Conservation (phyloP, 30 jellyfish, hydroid and myxozoan species). For the Turritopsis dohrnii region DNA sequence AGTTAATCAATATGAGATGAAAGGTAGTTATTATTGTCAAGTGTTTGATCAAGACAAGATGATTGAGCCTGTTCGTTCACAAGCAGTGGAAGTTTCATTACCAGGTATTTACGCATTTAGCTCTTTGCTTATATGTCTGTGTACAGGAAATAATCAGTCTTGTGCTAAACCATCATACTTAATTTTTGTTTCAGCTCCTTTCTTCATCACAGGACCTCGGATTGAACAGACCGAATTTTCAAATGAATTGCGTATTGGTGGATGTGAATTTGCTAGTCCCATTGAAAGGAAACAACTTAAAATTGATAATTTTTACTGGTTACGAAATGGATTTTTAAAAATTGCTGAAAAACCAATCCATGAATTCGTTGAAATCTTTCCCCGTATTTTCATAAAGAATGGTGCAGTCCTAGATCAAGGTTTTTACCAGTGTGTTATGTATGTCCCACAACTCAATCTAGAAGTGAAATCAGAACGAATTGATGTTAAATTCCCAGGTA, state of each 20-base stretch:
- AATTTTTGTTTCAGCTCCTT: not conserved
- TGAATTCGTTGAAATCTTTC: not conserved
- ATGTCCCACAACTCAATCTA: not conserved
- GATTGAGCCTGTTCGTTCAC: not conserved
- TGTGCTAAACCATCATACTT: too few relatives aligned
- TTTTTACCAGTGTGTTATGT: not conserved
- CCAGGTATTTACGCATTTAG: not conserved
- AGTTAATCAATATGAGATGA: not conserved
- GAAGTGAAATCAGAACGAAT: slow-evolving; percentile 9
- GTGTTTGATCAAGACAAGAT: not conserved
- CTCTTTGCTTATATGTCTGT: too few relatives aligned
- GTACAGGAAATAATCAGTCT: too few relatives aligned
- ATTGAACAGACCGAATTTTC: not conserved
- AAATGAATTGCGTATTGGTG: not conserved
- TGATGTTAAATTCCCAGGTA: slow-evolving; percentile 2
- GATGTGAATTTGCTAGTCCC: not conserved
- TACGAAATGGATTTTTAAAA: not conserved
- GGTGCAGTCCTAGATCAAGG: not conserved
- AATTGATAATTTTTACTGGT: not conserved
- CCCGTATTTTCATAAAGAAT: not conserved
- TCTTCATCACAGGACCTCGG: not conserved
- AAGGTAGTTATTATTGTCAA: not conserved
- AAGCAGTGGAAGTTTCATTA: not conserved
- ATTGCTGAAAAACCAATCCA: not conserved
- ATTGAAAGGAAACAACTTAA: not conserved